Evolutionary conservation across 2,797 vertebrate genomes (phyloP).

Genomic region (Esox masquinongy): DNA sequence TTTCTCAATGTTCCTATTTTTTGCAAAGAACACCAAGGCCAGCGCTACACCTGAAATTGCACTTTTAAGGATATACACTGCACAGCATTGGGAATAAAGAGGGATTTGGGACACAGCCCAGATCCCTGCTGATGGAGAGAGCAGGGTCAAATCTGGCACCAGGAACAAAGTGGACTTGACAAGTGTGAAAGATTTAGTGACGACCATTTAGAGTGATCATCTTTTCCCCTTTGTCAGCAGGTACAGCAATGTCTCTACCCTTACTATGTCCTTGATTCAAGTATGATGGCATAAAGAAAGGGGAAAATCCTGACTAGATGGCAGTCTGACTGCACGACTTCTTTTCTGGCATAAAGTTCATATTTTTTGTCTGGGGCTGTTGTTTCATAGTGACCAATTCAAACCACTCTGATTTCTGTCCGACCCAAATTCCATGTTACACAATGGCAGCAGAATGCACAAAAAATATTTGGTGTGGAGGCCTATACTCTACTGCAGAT

Average conservation of each 20-base stretch:
- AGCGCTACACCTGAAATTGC: neutral
- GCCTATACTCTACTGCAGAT: slow-evolving; percentile 43
- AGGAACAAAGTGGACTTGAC: slow-evolving; percentile 74
- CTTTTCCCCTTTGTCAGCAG: slow-evolving; percentile 77
- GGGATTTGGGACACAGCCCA: slow-evolving; percentile 40
- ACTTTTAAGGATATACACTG: neutral
- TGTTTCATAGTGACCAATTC: neutral
- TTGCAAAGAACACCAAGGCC: slow-evolving; percentile 54
- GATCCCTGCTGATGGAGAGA: slow-evolving; percentile 61
- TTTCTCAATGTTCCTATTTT: slow-evolving; percentile 54
- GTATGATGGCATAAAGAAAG: slow-evolving; percentile 55
- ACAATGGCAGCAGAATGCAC: neutral
- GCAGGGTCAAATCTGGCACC: slow-evolving; percentile 64
- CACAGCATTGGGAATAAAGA: neutral
- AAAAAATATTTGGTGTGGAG: slow-evolving; percentile 4
- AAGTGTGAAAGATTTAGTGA: slow-evolving; percentile 79
- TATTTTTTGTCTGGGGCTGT: neutral
- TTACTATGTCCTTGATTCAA: slow-evolving; percentile 66
- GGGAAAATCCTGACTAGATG: slow-evolving; percentile 50
- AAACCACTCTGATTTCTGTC: slow-evolving; percentile 32
- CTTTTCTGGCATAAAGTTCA: neutral
- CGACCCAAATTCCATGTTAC: slow-evolving; percentile 17
- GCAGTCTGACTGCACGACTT: slow-evolving; percentile 24
- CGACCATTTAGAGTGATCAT: slow-evolving; percentile 73
- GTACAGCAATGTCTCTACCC: slow-evolving; percentile 60